Evolutionary conservation across 2,888 invertebrate genomes (phyloP), one percentile per base, ranked within the genome.

Genomic region (Spodoptera exigua): DNA sequence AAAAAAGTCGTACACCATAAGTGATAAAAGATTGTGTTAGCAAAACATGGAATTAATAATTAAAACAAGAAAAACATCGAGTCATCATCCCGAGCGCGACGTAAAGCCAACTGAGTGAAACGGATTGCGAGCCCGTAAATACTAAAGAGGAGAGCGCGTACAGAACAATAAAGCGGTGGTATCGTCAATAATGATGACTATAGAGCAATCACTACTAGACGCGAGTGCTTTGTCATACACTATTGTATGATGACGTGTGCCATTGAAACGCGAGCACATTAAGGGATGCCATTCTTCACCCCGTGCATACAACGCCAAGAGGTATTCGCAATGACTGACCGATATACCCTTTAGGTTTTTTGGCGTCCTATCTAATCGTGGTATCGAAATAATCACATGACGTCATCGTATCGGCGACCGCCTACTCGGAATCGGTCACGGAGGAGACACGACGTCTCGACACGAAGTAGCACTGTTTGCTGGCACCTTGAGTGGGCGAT

Each of bases 311-410:
- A 21, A 5, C 21, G 21, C 27, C 9, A 4, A 27, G 27, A 27
- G 27, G 27, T 27, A 27, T 27, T 27, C 9, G 2, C 34, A 35
- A 16, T 9, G n/a, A n/a, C 32, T 14, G 32, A 21, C n/a, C 7
- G 40, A 11, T 40, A n/a, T 32, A 27, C n/a, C 13, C 13, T 18
- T 18, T n/a, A 2, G 2, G 12, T 17, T 13, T 14, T 21, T 35
- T 40, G 16, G 21, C 17, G 13, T 27, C 11, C 35, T 40, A 32
- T 34, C 27, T 27, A 12, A 45, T 5, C 0, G 16, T 14, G 41
- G 35, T 17, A 35, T 35, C n/a, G 43, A 43, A 16, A 62, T 44
- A 47, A 62, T 47, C 32, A n/a, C 16, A 43, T 40, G 64, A 63
- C 13, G 48, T 45, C 37, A 16, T 14, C 7, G 14, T 37, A 44